Conservation (phyloP, 1,140 invertebrate genomes). For the Drosophila eugracilis region DNA sequence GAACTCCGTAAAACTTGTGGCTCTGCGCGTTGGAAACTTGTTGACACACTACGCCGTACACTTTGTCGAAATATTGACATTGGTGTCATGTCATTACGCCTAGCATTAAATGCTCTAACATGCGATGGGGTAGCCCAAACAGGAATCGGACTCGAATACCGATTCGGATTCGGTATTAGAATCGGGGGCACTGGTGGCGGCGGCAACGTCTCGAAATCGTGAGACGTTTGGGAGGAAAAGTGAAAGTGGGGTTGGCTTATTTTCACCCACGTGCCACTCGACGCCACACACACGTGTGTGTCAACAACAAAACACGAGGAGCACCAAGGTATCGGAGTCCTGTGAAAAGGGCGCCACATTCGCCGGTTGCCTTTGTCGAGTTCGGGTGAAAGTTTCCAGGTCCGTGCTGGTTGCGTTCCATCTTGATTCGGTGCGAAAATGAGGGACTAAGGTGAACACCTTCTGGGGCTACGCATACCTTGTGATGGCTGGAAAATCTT, state of each 20-base stretch:
- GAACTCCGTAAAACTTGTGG: neutral
- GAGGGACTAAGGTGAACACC: constrained; percentile 29
- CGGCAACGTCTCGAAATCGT: constrained; percentile 18
- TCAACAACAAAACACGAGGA: constrained; percentile 34
- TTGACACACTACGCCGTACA: constrained; percentile 66
- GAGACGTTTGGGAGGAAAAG: constrained; percentile 11
- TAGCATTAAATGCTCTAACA: constrained; percentile 76
- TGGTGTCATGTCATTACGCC: constrained; percentile 80
- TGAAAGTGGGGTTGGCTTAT: constrained; percentile 17
- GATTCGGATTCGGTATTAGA: constrained; percentile 12
- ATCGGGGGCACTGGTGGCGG: constrained; percentile 11
- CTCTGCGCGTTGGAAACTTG: constrained; percentile 53
- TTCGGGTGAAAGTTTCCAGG: constrained; percentile 68
- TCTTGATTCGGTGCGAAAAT: constrained; percentile 30
- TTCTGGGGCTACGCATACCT: constrained; percentile 6
- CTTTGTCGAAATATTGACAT: constrained; percentile 75
- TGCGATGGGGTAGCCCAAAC: constrained; percentile 45
- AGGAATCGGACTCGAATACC: constrained; percentile 8
- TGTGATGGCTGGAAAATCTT: constrained; percentile 24
- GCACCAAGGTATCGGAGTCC: constrained; percentile 51
- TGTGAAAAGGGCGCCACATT: constrained; percentile 63
- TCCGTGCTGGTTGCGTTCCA: constrained; percentile 45
- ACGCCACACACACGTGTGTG: constrained; percentile 46
- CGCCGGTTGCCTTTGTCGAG: constrained; percentile 59
- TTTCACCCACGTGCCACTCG: constrained; percentile 42